A percentile compares a stretch with the other conserved stretches of the same genome.
Conservation (phyloP, 2,797 vertebrate species). For the Gymnocypris eckloni region DNA sequence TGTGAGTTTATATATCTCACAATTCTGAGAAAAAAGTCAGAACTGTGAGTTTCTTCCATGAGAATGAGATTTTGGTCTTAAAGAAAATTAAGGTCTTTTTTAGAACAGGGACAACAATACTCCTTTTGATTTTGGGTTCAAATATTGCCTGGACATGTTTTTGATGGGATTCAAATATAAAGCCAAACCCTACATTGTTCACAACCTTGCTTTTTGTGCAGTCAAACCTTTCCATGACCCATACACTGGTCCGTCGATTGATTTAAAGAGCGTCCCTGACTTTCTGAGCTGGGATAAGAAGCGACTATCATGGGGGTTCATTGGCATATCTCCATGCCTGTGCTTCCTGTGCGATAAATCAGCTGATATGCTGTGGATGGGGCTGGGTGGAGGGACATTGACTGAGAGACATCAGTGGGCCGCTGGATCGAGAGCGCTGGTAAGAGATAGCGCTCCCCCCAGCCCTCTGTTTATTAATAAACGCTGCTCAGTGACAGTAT, state of each 20-base stretch:
- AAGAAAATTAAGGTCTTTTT: not conserved
- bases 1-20: too few relatives aligned
- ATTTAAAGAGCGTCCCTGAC: slow-evolving; percentile 3
- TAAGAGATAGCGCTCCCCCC: not conserved
- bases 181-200: not conserved
- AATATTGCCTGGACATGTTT: not conserved
- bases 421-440: slow-evolving; percentile 4
- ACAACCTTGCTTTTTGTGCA: not conserved
- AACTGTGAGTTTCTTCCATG: too few relatives aligned
- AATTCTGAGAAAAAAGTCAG: too few relatives aligned
- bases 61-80: not conserved
- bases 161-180: not conserved
- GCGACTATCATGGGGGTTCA: not conserved
- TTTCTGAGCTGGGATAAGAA: not conserved
- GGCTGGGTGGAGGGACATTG: not conserved
- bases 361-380: not conserved
- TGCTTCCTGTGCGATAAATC: slow-evolving; percentile 1
- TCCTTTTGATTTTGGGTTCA: not conserved
- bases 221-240: slow-evolving; percentile 13
- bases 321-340: slow-evolving; percentile 3
- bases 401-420: slow-evolving; percentile 10
- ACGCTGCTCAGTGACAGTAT: slow-evolving; percentile 44
- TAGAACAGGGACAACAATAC: not conserved
- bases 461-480: slow-evolving; percentile 49
- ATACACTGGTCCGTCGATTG: not conserved